Evolutionary conservation across 1,140 invertebrate genomes (phyloP).

Genomic region (Orchestia grillus): DNA sequence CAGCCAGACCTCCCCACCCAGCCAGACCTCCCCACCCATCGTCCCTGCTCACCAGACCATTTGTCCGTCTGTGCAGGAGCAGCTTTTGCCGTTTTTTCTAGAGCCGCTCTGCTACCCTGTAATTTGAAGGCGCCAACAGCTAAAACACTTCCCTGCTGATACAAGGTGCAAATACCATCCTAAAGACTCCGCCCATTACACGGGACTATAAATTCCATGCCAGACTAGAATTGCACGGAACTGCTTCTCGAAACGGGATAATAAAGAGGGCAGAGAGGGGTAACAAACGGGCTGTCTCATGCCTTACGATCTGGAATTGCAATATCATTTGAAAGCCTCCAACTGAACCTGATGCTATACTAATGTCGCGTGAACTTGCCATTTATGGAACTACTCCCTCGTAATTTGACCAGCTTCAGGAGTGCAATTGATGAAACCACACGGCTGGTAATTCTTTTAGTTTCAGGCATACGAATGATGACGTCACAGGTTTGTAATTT

Average conservation of each 20-base stretch:
- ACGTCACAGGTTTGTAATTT: too few species aligned
- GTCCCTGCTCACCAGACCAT: too few species aligned
- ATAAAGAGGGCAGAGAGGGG: not conserved
- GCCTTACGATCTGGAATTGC: not conserved
- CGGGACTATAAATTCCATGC: not conserved
- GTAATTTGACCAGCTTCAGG: too few species aligned
- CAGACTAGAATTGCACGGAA: not conserved
- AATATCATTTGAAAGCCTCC: not conserved
- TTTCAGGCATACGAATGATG: too few species aligned
- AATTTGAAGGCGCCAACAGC: conserved; percentile 18
- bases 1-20: too few species aligned
- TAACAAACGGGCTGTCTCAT: not conserved
- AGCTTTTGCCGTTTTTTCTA: too few species aligned
- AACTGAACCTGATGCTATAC: not conserved
- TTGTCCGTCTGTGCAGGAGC: too few species aligned
- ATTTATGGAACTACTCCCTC: not conserved
- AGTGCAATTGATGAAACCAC: too few species aligned
- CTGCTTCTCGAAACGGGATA: conserved; percentile 9
- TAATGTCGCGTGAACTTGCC: not conserved
- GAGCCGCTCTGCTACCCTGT: not conserved
- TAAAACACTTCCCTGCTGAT: conserved; percentile 10
- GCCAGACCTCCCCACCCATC: too few species aligned
- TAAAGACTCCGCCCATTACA: not conserved
- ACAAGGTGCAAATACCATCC: conserved; percentile 1
- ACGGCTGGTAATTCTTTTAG: too few species aligned